A percentile compares a stretch with the other conserved stretches of the same genome.
phyloP scores from a whole-genome alignment of 2,797 vertebrate genomes.

The Phataginus tricuspis region DNA sequence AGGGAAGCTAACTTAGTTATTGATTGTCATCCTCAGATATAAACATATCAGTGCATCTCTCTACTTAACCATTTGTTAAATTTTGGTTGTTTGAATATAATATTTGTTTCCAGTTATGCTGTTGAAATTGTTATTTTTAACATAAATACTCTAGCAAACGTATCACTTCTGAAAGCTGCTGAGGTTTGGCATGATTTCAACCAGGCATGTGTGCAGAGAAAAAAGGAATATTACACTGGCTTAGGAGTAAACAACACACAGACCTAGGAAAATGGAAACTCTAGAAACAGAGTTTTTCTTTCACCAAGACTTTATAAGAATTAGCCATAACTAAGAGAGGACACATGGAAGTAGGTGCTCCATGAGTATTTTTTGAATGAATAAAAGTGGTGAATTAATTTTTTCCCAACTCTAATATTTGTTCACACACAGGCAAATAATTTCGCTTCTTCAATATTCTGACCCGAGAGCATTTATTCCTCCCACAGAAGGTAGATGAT shows the following conservation, averaged over 20 bases:
- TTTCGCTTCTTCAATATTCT: not conserved
- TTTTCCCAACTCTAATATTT: not conserved
- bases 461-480: not conserved
- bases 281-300: constrained; percentile 41
- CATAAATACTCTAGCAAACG: constrained; percentile 46
- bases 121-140: constrained; percentile 63
- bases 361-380: not conserved
- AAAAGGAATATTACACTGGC: constrained; percentile 52
- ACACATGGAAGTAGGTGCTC: not conserved
- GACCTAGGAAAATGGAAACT: constrained; percentile 59
- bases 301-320: not conserved
- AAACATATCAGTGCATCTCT: not conserved
- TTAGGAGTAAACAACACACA: not conserved
- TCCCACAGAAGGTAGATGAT: constrained; percentile 7
- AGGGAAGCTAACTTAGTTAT: constrained; percentile 21
- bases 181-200: constrained; percentile 57
- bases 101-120: constrained; percentile 58
- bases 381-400: constrained; percentile 21
- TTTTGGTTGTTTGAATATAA: constrained; percentile 23
- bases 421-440: not conserved
- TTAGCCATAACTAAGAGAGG: not conserved
- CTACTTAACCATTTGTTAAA: constrained; percentile 42
- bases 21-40: not conserved
- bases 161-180: constrained; percentile 52
- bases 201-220: constrained; percentile 59